Conservation (phyloP, 1,140 invertebrate genomes). For the Antheraea mylitta region DNA sequence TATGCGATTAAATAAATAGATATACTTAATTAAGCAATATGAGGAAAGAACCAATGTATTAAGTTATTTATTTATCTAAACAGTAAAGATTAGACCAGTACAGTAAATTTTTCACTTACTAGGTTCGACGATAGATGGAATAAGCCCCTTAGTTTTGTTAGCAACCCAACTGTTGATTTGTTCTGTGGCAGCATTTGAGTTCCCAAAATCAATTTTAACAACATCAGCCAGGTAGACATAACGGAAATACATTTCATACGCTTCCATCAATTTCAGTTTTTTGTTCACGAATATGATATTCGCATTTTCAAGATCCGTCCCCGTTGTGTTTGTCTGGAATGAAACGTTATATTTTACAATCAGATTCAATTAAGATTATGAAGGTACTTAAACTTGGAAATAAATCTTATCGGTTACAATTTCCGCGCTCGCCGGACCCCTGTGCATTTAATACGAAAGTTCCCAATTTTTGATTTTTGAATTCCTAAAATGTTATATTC, state of each 20-base stretch:
- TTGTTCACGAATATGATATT: constrained; percentile 79
- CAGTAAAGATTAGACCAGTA: background rate
- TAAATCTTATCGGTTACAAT: no score
- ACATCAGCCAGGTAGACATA: constrained; percentile 64
- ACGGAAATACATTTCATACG: constrained; percentile 62
- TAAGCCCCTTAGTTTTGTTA: constrained; percentile 77
- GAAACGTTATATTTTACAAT: background rate
- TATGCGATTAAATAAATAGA: no score
- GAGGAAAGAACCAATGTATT: no score
- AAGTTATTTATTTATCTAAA: no score
- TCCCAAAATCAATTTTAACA: constrained; percentile 72
- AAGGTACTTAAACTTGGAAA: no score
- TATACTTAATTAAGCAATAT: no score
- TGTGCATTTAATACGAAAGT: no score
- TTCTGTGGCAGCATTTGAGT: constrained; percentile 44
- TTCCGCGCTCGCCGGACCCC: no score
- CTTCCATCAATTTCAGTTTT: constrained; percentile 55
- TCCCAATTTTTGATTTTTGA: no score
- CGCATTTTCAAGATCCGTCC: constrained; percentile 70
- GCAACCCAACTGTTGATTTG: constrained; percentile 83
- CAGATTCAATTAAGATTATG: no score
- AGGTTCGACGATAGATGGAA: constrained; percentile 76
- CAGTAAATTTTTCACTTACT: constrained; percentile 15
- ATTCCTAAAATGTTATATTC: no score
- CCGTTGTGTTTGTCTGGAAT: constrained; percentile 51